Evolutionary conservation across 1,140 invertebrate species (phyloP).

Genomic region (Bombus difficillimus): DNA sequence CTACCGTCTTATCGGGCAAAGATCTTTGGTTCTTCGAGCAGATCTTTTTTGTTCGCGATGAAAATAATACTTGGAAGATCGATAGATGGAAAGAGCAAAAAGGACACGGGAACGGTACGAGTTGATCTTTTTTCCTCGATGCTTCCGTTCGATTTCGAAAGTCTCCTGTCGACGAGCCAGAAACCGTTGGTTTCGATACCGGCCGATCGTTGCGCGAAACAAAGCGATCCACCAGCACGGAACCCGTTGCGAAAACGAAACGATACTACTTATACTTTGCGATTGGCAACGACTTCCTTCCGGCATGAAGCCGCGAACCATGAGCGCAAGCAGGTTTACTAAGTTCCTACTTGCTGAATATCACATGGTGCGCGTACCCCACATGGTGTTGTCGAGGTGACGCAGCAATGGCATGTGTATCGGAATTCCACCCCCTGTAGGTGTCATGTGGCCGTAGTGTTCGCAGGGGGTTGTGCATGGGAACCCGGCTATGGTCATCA

Average conservation of each 20-base stretch:
- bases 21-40: too few species aligned
- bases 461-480: slow-evolving; percentile 79
- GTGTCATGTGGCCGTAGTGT: slow-evolving; percentile 75
- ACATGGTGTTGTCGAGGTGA: slow-evolving; percentile 57
- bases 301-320: not conserved
- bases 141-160: not conserved
- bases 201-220: too few species aligned
- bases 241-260: slow-evolving; percentile 8
- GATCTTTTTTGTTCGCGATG: not conserved
- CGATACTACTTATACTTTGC: slow-evolving; percentile 25
- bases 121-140: not conserved
- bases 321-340: slow-evolving; percentile 10
- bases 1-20: not conserved
- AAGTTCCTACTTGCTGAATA: slow-evolving; percentile 26
- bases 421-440: slow-evolving; percentile 73
- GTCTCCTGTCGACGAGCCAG: not conserved
- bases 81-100: not conserved
- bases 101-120: not conserved
- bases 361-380: slow-evolving; percentile 61
- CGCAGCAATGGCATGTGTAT: slow-evolving; percentile 70
- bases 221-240: not conserved
- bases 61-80: not conserved
- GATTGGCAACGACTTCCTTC: slow-evolving; percentile 36
- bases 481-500: slow-evolving; percentile 74
- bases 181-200: too few species aligned